Conservation (phyloP, 2,113 vertebrate species). For the Herpailurus yagouaroundi region DNA sequence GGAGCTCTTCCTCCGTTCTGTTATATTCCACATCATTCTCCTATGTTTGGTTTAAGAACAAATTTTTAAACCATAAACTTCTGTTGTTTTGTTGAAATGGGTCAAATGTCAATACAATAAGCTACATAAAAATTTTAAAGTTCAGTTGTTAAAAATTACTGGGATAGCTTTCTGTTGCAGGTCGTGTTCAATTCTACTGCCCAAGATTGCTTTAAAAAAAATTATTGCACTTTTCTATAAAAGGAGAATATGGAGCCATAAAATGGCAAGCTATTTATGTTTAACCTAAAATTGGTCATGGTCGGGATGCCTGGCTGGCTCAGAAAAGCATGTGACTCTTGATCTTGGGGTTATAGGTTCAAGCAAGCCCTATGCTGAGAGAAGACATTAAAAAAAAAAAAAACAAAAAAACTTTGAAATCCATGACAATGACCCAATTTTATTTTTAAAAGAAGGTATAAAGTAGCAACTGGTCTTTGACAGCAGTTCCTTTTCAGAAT, state of each 20-base stretch:
- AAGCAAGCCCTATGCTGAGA: neutral
- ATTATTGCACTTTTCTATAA: conserved; percentile 23
- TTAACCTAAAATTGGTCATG: neutral
- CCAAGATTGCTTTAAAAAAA: neutral
- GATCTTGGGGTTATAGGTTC: neutral
- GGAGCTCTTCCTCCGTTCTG: neutral
- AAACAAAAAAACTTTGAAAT: neutral
- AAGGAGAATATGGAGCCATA: neutral
- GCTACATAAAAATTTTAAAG: neutral
- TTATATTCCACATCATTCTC: neutral
- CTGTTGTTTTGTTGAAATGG: neutral
- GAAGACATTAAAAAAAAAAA: neutral
- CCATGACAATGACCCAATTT: too few species aligned
- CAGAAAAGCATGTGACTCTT: neutral
- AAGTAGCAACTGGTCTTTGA: neutral
- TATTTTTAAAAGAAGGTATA: neutral
- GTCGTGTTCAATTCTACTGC: neutral
- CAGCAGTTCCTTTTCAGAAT: conserved; percentile 12
- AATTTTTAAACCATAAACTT: neutral
- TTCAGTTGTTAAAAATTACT: neutral
- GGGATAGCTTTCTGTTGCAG: neutral
- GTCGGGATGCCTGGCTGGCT: neutral
- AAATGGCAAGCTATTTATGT: neutral
- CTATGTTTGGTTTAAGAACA: neutral
- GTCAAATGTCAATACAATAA: neutral